These are phyloP conservation scores for Acyrthosiphon pisum DNA, from an alignment of 1,140 invertebrate species.

Conservation along the genomic window DNA sequence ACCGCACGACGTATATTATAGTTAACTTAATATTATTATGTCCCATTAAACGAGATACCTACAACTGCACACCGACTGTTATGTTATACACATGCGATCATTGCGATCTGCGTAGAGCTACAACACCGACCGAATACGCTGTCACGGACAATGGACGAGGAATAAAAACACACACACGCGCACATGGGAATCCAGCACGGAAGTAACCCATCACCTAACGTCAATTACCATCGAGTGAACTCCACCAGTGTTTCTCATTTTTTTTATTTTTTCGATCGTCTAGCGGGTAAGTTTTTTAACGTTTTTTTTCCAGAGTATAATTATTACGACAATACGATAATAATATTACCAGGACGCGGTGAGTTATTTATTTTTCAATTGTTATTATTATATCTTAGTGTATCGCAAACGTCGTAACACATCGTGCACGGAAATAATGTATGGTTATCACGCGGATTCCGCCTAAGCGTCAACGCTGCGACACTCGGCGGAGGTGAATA, in stretches of 20 bases:
- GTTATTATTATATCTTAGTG: not conserved
- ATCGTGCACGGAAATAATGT: too few relatives aligned
- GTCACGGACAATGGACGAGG: conserved; percentile 38
- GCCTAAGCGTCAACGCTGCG: too few relatives aligned
- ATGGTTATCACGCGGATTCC: too few relatives aligned
- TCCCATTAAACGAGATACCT: conserved; percentile 3
- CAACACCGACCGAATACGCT: not conserved
- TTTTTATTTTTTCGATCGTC: not conserved
- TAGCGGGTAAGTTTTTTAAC: not conserved
- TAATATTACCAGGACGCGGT: not conserved
- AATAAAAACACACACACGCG: not conserved
- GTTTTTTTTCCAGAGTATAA: not conserved
- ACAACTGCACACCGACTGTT: not conserved
- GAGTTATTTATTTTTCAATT: not conserved
- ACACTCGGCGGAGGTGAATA: not conserved
- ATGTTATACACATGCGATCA: not conserved
- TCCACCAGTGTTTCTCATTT: conserved; percentile 38
- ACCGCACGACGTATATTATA: not conserved
- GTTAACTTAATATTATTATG: not conserved
- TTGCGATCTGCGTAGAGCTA: not conserved
- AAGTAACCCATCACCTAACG: conserved; percentile 50
- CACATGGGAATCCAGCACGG: conserved; percentile 13
- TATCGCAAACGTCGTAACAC: not conserved
- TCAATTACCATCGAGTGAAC: conserved; percentile 38
- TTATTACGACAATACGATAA: not conserved